A percentile compares a stretch with the other conserved stretches of the same genome.
Conservation (phyloP, 2,888 invertebrate genomes). For the Liodrosophila aerea region DNA sequence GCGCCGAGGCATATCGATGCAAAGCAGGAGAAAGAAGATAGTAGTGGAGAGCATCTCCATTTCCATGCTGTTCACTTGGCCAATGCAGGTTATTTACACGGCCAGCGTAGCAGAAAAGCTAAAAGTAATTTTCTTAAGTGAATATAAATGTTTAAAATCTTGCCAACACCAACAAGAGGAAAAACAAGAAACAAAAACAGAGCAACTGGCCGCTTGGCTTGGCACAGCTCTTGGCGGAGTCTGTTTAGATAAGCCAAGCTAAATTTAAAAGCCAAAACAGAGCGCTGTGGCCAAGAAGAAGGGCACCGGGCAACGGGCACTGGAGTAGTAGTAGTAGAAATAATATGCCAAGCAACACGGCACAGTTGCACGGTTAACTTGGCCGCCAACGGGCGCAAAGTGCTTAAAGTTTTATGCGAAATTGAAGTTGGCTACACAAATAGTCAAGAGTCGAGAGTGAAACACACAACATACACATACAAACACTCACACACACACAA, state of each 20-base stretch:
- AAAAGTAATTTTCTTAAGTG: constrained; percentile 79
- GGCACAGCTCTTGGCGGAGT: constrained; percentile 15
- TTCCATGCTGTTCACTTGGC: background rate
- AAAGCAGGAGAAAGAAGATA: constrained; percentile 8
- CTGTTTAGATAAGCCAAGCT: constrained; percentile 50
- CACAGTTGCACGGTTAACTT: constrained; percentile 39
- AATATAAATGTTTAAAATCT: constrained; percentile 75
- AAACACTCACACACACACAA: too few relatives aligned
- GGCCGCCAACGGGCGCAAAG: constrained; percentile 57
- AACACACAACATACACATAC: background rate
- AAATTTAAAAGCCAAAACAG: constrained; percentile 64
- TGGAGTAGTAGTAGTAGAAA: background rate
- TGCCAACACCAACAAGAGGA: constrained; percentile 37
- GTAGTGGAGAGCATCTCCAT: background rate
- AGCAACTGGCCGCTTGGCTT: constrained; percentile 15
- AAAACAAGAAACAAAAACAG: constrained; percentile 1
- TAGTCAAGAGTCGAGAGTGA: constrained; percentile 9
- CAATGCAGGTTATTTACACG: constrained; percentile 57
- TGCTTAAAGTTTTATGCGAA: constrained; percentile 69
- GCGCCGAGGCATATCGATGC: constrained; percentile 48
- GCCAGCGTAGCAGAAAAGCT: constrained; percentile 55
- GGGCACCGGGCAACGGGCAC: background rate
- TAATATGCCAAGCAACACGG: background rate
- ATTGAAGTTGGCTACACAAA: constrained; percentile 58
- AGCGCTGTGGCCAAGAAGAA: constrained; percentile 18